Conservation (phyloP, 2,113 vertebrate genomes). For the Dasyurus viverrinus region DNA sequence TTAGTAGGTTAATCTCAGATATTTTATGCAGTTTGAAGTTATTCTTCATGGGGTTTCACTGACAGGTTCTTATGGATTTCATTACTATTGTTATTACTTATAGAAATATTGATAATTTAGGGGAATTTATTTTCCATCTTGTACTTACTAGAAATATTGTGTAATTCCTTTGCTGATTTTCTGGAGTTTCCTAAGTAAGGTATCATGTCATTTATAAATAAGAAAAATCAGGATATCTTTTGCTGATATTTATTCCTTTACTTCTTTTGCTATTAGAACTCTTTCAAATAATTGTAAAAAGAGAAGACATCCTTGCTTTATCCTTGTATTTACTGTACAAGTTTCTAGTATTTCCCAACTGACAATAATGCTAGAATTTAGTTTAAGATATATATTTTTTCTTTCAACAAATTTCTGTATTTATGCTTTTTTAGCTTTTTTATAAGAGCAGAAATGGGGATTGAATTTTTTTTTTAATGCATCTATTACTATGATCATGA, state of each 20-base stretch:
- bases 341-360: neutral
- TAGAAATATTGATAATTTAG: neutral
- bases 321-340: neutral
- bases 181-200: neutral
- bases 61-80: neutral
- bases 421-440: neutral
- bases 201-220: neutral
- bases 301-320: neutral
- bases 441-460: neutral
- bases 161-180: neutral
- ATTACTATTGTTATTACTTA: neutral
- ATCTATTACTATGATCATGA: neutral
- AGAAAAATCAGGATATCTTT: neutral
- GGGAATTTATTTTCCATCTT: neutral
- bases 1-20: neutral
- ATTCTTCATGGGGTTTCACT: neutral
- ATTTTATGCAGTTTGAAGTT: neutral
- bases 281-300: neutral
- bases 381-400: neutral
- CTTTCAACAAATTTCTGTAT: neutral
- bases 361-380: neutral
- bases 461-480: neutral
- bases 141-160: neutral
- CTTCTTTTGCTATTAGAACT: neutral
- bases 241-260: neutral